phyloP scores from a whole-genome alignment of 2,113 vertebrate species.

The Dicrurus megarhynchus region DNA sequence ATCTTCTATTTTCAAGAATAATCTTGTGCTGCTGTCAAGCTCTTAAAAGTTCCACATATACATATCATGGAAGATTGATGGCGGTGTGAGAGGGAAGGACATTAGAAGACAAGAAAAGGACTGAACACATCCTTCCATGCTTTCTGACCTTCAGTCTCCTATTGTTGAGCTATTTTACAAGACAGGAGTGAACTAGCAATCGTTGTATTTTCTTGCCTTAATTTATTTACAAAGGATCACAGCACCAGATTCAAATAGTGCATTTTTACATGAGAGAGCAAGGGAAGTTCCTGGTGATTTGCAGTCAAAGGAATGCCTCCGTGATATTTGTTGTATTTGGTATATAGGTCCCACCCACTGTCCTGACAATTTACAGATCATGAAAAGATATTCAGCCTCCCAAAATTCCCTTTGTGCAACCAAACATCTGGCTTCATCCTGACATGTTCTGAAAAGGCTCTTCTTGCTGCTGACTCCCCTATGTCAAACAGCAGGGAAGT shows the following conservation, averaged over 20 bases:
- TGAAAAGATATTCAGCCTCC: background rate
- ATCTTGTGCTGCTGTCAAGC: background rate
- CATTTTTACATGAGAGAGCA: background rate
- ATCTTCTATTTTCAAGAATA: background rate
- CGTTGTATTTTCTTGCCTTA: background rate
- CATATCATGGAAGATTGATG: background rate
- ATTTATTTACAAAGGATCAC: constrained; percentile 27
- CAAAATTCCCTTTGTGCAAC: background rate
- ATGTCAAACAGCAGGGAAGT: background rate
- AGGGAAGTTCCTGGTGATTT: background rate
- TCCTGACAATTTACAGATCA: background rate
- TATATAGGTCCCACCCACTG: background rate
- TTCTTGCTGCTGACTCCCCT: background rate
- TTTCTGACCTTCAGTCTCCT: background rate
- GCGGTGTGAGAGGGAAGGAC: background rate
- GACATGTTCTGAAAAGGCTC: background rate
- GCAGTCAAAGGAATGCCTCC: background rate
- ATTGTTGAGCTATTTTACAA: background rate
- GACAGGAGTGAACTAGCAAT: background rate
- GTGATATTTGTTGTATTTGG: background rate
- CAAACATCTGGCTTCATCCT: background rate
- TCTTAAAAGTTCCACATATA: background rate
- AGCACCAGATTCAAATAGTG: constrained; percentile 30
- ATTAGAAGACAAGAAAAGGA: background rate
- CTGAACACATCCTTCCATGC: background rate